These are phyloP conservation scores for Pseudopodoces humilis DNA, from an alignment of 2,113 vertebrate species.

Conservation along the genomic window DNA sequence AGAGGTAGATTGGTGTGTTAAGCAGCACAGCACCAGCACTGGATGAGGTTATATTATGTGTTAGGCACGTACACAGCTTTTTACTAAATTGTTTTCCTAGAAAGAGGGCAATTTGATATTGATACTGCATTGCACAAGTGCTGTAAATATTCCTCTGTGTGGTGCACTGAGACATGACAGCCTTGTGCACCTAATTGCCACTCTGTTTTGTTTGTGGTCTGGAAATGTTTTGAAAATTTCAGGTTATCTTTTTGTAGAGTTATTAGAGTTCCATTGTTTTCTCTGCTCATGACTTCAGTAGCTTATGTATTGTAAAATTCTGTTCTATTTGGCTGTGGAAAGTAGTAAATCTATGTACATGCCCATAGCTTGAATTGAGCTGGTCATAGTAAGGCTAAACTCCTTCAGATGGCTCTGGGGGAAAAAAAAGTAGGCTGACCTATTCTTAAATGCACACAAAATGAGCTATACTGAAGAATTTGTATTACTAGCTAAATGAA, in stretches of 20 bases:
- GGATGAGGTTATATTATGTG: background rate
- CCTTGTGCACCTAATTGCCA: constrained; percentile 35
- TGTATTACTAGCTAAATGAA: background rate
- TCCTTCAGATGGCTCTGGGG: background rate
- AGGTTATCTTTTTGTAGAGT: constrained; percentile 7
- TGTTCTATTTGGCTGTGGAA: constrained; percentile 9
- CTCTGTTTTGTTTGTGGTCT: background rate
- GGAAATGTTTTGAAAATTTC: constrained; percentile 12
- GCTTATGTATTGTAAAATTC: constrained; percentile 10
- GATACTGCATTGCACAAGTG: constrained; percentile 38
- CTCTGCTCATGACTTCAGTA: background rate
- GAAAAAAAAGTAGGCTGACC: background rate
- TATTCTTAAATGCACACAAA: background rate
- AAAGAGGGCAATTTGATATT: constrained; percentile 10
- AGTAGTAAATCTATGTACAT: background rate
- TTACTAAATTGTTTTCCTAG: constrained; percentile 15
- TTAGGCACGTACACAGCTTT: background rate
- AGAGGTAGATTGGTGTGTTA: background rate
- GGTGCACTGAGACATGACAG: constrained; percentile 34
- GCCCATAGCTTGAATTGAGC: background rate
- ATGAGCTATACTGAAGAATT: background rate
- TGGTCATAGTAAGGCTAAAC: background rate
- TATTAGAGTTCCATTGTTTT: background rate
- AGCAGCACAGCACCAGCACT: constrained; percentile 17
- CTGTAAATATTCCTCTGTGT: constrained; percentile 40